Base-by-base conservation (phyloP, 2,113 vertebrate species). In the Neotragus moschatus region DNA sequence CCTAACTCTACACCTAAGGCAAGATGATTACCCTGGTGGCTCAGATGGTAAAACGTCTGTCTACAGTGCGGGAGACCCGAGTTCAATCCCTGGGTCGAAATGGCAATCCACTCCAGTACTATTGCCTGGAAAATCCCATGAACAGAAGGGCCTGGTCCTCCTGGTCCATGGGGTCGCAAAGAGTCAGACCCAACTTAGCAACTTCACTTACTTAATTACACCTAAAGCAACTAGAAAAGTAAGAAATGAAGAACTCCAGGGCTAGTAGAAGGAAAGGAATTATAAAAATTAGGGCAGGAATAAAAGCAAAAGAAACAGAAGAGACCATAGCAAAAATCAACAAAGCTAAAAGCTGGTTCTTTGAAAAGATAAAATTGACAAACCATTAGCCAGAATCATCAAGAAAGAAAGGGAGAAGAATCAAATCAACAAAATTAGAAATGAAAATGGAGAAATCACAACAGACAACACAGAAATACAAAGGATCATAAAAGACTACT, bases 141-240 rank as follows among this genome's bases (percentile, higher is more conserved):
- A 12, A 60, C 58, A 60, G 58, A 30, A 26, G 26, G 30, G 6
- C 26, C 58, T 60, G 12, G 12, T 60, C 23, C 55, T 56, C 55
- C 55, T 56, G 28, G 58, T 60, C 58, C 58, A 30, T 60, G 58
- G 28, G 12, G 58, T 60, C 2, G 0, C 58, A 60, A 60, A 60
- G 5, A 60, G 58, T 30, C 2, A 1, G 58, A 60, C 12, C 28
- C 5, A 1, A 60, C 12, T 6, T 12, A 60, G 26, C 0, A 1
- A 60, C 58, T 60, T 60, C 26, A 30, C 58, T 60, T 60, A 60
- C 58, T 60, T 60, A 60, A 28, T 14, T 66, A 66, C 16, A n/a
- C 7, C 61, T n/a, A 66, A 66, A 19, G 33, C 61, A 66, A 5
- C 33, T 66, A 66, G 33, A n/a, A 66, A 66, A n/a, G 61, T n/a